Conservation (phyloP, 2,797 vertebrate genomes). For the Schizothorax lantsangensis region DNA sequence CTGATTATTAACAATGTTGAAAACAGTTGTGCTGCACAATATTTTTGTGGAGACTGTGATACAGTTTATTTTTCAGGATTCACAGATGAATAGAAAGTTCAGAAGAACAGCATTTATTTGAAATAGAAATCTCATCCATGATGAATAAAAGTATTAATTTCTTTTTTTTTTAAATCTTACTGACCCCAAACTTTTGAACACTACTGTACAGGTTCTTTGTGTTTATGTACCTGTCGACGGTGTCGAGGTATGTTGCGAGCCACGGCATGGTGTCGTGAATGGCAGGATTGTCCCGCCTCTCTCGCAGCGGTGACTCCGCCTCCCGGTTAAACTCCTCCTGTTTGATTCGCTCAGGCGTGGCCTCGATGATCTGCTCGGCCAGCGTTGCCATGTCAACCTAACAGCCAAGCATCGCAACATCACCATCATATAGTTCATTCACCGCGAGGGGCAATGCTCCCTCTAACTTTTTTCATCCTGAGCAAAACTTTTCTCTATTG, state of each 20-base stretch:
- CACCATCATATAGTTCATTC: not conserved
- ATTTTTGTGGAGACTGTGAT: not conserved
- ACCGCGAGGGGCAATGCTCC: not conserved
- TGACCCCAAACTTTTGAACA: not conserved
- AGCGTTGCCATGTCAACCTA: slow-evolving; percentile 91
- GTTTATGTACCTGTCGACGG: slow-evolving; percentile 80
- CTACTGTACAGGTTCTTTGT: not conserved
- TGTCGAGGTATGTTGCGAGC: slow-evolving; percentile 89
- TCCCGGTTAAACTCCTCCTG: slow-evolving; percentile 82
- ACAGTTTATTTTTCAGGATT: not conserved
- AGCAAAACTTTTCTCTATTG: too few species aligned
- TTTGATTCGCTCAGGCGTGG: slow-evolving; percentile 90
- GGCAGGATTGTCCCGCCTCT: slow-evolving; percentile 78
- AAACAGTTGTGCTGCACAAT: not conserved
- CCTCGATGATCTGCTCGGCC: slow-evolving; percentile 90
- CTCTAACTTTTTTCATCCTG: too few species aligned
- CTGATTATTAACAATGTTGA: not conserved
- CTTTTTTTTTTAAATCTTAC: too few species aligned
- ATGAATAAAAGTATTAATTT: not conserved
- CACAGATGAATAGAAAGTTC: too few species aligned
- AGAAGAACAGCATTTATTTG: not conserved
- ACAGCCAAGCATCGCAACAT: not conserved
- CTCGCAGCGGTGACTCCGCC: slow-evolving; percentile 78
- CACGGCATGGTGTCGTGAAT: slow-evolving; percentile 84
- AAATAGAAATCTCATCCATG: not conserved